phyloP scores from a whole-genome alignment of 2,797 vertebrate genomes.

The Linurgus olivaceus region DNA sequence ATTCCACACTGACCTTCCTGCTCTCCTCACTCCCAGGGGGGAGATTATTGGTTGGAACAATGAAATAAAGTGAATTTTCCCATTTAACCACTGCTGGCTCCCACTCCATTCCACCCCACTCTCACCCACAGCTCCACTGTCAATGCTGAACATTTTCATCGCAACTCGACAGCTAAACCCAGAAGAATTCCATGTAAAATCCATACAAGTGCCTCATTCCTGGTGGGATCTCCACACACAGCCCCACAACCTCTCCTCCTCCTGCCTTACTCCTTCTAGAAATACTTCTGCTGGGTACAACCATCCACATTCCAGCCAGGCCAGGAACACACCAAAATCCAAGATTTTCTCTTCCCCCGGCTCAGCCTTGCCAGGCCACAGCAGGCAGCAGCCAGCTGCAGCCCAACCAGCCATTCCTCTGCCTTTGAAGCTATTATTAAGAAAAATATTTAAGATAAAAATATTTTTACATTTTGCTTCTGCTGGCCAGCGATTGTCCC shows the following conservation, averaged over 20 bases:
- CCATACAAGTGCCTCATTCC: fast-evolving
- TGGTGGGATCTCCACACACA: neutral
- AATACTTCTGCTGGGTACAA: neutral
- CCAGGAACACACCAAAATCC: neutral
- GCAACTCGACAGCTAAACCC: neutral
- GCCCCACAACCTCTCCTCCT: neutral
- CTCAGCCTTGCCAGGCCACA: neutral
- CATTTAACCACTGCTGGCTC: neutral
- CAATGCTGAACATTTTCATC: neutral
- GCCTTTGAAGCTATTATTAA: neutral
- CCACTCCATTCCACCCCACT: neutral
- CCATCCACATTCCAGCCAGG: neutral
- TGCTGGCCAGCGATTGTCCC: neutral
- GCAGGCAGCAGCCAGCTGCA: slow-evolving; percentile 12
- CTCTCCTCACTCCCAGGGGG: neutral
- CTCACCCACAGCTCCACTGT: fast-evolving
- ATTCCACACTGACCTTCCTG: neutral
- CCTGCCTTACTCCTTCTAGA: neutral
- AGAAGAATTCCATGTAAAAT: fast-evolving
- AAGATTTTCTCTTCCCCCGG: neutral
- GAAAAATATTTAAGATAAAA: neutral
- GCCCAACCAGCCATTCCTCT: slow-evolving; percentile 27
- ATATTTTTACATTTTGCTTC: slow-evolving; percentile 5
- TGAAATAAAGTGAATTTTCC: neutral
- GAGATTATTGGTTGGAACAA: neutral